phyloP scores from a whole-genome alignment of 2,888 invertebrate genomes.

The Stegophylla sp. region DNA sequence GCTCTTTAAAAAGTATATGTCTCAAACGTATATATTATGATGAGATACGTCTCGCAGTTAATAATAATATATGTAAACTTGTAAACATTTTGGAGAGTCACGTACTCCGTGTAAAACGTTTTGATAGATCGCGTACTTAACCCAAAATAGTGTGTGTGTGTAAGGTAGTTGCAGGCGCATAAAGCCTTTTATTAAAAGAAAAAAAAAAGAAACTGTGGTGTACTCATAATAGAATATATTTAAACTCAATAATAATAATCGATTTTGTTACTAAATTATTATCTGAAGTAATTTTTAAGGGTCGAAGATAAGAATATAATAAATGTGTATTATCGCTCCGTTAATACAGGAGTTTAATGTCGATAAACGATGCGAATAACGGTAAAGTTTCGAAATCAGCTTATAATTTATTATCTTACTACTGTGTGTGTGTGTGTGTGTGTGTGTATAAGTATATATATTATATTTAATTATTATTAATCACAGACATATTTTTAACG shows the following conservation, averaged over 20 bases:
- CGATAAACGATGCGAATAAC: slow-evolving; percentile 4
- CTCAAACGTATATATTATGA: background rate
- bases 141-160: background rate
- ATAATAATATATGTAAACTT: slow-evolving; percentile 21
- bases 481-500: no score
- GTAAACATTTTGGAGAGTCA: slow-evolving; percentile 21
- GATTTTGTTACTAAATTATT: background rate
- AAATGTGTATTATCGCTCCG: no score
- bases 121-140: slow-evolving; percentile 26
- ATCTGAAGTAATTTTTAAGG: background rate
- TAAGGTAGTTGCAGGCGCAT: no score
- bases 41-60: background rate
- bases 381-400: slow-evolving; percentile 19
- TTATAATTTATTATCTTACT: background rate
- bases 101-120: background rate
- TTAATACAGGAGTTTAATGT: background rate
- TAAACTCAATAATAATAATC: no score
- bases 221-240: no score
- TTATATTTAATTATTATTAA: background rate
- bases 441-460: no score
- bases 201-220: no score
- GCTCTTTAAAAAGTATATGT: slow-evolving; percentile 6
- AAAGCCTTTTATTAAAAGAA: background rate
- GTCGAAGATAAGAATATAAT: no score
- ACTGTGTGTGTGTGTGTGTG: background rate